Base-by-base conservation (phyloP, 1,140 invertebrate genomes). In the Cyclina sinensis region DNA sequence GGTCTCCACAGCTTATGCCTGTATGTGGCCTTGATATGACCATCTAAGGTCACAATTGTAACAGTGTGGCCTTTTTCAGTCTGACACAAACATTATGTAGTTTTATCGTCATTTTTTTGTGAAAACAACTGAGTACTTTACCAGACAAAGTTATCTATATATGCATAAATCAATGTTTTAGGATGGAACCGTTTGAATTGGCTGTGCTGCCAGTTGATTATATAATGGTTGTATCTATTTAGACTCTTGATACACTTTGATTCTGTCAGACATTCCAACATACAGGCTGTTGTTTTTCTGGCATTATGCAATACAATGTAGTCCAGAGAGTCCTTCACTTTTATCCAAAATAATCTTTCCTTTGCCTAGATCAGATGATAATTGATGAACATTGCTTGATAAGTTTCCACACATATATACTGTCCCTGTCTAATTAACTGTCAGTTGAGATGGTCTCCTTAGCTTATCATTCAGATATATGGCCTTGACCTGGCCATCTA, bases 401-500 rank as follows among this genome's bases (percentile, higher is more conserved):
- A 14, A 5, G 5, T 2, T 4, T 3, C 27, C 54, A 81, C 78
- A 81, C 32, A 81, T 51, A 62, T 59, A 81, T 43, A 81, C 78
- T 35, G 21, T 32, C 21, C 78, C 78, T 21, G 2, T 16, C 11
- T 37, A 5, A 21, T 81, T 51, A 4, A 62, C 78, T 32, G 54
- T 39, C 3, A 81, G 21, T 16, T 32, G 27, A 3, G 14, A 11
- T 3, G 57, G 78, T 24, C 30, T 24, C 2, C 32, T 57, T 35
- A 81, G 35, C 11, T 62, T 4, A 39, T 81, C 30, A 43, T 81
- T 32, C 48, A 21, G 59, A 18, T 62, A 57, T 21, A 39, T 24
- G 21, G n/a, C 78, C 57, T 48, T 48, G 2, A 81, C 27, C 35
- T 62, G 32, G 16, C 78, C 78, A 81, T 81, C 78, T 3, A 54